phyloP scores from a whole-genome alignment of 2,113 vertebrate species.

The Diphyllodes magnificus region DNA sequence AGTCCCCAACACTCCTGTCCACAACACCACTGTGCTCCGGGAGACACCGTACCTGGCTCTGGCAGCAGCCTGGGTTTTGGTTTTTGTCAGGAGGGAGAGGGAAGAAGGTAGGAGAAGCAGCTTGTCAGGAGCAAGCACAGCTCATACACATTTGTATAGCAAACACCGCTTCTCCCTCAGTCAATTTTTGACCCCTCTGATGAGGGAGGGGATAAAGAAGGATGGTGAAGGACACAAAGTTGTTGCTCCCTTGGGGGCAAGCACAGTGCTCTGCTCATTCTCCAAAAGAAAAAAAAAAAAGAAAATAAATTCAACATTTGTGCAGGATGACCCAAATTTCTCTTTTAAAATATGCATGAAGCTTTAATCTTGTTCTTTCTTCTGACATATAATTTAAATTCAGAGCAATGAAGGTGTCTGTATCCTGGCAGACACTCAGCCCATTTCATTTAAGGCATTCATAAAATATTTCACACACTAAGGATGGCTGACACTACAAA shows the following conservation, averaged over 20 bases:
- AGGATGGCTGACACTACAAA: constrained; percentile 18
- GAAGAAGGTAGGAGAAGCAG: neutral
- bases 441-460: neutral
- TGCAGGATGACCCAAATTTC: constrained; percentile 10
- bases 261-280: neutral
- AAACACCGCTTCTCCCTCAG: accelerated
- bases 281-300: neutral
- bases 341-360: neutral
- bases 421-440: neutral
- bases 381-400: neutral
- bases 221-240: neutral
- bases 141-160: accelerated
- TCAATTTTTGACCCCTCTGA: neutral
- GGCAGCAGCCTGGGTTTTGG: neutral
- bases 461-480: constrained; percentile 10
- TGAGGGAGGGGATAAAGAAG: neutral
- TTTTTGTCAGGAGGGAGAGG: neutral
- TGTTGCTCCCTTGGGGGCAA: neutral
- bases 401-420: neutral
- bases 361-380: constrained; percentile 14
- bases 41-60: accelerated
- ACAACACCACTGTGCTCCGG: neutral
- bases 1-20: neutral
- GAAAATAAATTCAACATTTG: neutral
- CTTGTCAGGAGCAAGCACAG: neutral